phyloP scores from a whole-genome alignment of 2,888 invertebrate genomes.

The Epirrhoe tristata region DNA sequence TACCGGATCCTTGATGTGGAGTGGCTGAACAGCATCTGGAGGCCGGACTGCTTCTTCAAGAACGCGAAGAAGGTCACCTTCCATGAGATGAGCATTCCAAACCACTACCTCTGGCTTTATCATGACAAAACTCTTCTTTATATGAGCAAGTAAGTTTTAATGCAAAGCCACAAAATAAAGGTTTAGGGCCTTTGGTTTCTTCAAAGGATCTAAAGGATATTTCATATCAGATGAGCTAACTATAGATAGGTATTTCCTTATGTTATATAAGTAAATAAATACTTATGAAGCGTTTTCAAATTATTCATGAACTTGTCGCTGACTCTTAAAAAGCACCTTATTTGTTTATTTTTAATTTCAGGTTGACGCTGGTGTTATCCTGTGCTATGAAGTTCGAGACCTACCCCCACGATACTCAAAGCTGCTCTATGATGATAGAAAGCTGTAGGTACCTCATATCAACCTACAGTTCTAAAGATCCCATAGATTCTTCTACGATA shows the following conservation, averaged over 20 bases:
- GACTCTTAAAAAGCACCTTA: too few species aligned
- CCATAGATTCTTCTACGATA: too few species aligned
- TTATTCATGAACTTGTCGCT: too few species aligned
- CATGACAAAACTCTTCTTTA: slow-evolving; percentile 96
- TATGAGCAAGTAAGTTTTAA: slow-evolving; percentile 93
- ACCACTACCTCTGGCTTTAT: slow-evolving; percentile 96
- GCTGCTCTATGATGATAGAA: slow-evolving; percentile 97
- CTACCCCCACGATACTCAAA: slow-evolving; percentile 97
- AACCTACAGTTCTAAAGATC: too few species aligned
- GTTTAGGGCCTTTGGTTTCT: too few species aligned
- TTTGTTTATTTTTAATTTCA: slow-evolving; percentile 66
- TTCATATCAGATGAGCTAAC: too few species aligned
- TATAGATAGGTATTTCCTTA: too few species aligned
- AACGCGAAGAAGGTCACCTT: slow-evolving; percentile 97
- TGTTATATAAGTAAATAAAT: too few species aligned
- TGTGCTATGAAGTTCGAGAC: slow-evolving; percentile 98
- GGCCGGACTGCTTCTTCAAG: slow-evolving; percentile 97
- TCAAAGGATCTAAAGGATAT: too few species aligned
- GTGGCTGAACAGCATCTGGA: slow-evolving; percentile 96
- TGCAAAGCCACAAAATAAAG: background rate
- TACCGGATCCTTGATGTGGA: slow-evolving; percentile 95
- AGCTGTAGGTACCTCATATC: slow-evolving; percentile 90
- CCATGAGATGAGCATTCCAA: slow-evolving; percentile 97
- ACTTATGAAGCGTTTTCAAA: too few species aligned
- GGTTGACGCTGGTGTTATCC: slow-evolving; percentile 94